Conservation (phyloP, 2,888 invertebrate species). For the Troides oblongomaculatus region DNA sequence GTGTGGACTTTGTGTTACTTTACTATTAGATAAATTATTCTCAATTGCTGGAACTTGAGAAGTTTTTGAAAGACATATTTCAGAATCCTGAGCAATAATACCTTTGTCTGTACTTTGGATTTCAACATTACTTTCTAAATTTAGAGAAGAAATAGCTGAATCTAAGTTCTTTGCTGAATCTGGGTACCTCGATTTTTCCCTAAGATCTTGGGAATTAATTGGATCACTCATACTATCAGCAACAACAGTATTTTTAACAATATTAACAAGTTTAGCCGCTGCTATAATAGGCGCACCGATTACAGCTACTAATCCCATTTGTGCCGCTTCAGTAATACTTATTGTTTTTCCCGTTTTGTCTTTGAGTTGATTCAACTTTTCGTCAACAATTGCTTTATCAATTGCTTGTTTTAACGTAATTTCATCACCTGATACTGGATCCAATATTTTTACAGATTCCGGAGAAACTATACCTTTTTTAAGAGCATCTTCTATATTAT, state of each 20-base stretch:
- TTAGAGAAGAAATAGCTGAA: not conserved
- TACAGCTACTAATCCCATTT: constrained; percentile 86
- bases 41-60: constrained; percentile 3
- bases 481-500: constrained; percentile 86
- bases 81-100: too few relatives aligned
- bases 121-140: not conserved
- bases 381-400: constrained; percentile 86
- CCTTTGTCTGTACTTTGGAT: not conserved
- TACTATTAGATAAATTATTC: constrained; percentile 17
- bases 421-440: constrained; percentile 84
- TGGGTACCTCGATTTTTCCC: constrained; percentile 17
- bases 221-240: constrained; percentile 2
- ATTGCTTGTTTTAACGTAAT: constrained; percentile 89
- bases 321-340: constrained; percentile 86
- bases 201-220: constrained; percentile 23
- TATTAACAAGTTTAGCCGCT: constrained; percentile 83
- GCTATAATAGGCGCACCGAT: constrained; percentile 87
- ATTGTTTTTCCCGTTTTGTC: constrained; percentile 84
- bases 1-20: constrained; percentile 26
- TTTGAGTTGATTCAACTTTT: constrained; percentile 83
- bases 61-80: not conserved
- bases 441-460: constrained; percentile 83
- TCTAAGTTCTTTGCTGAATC: constrained; percentile 11
- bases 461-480: constrained; percentile 85
- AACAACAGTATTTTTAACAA: constrained; percentile 70